These are phyloP conservation scores for Listrodromus nycthemerus DNA, from an alignment of 2,888 invertebrate species.

Conservation along the genomic window DNA sequence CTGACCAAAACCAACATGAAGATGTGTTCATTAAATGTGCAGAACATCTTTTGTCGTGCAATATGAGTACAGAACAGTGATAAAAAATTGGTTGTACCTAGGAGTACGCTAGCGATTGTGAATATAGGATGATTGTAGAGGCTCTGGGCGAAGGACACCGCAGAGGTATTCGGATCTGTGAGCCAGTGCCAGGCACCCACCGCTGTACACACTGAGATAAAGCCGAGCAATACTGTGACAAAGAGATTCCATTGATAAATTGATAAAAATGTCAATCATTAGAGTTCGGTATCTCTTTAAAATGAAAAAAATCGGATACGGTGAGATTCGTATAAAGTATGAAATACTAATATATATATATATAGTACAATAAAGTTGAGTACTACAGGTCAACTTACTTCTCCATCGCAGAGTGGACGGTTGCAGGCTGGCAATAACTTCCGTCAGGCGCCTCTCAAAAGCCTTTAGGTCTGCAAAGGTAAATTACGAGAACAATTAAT, in stretches of 20 bases:
- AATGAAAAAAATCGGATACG: background rate
- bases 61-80: background rate
- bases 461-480: constrained; percentile 95
- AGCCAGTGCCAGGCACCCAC: constrained; percentile 99
- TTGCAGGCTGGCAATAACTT: constrained; percentile 98
- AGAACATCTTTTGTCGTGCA: too few species aligned
- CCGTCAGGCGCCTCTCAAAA: constrained; percentile 97
- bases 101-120: constrained; percentile 92
- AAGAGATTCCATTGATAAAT: constrained; percentile 32
- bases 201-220: constrained; percentile 95
- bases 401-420: constrained; percentile 98
- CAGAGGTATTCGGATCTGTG: constrained; percentile 96
- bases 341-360: too few species aligned
- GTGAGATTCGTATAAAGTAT: too few species aligned
- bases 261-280: constrained; percentile 13
- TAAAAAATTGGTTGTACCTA: constrained; percentile 86
- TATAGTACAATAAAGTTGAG: background rate
- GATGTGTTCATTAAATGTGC: too few species aligned
- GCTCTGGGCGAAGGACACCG: constrained; percentile 95
- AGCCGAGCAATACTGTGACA: constrained; percentile 91
- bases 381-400: constrained; percentile 87
- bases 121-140: constrained; percentile 97
- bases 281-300: background rate
- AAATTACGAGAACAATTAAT: constrained; percentile 69
- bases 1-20: too few species aligned